phyloP scores from a whole-genome alignment of 2,113 vertebrate genomes.

The Elachura formosa region DNA sequence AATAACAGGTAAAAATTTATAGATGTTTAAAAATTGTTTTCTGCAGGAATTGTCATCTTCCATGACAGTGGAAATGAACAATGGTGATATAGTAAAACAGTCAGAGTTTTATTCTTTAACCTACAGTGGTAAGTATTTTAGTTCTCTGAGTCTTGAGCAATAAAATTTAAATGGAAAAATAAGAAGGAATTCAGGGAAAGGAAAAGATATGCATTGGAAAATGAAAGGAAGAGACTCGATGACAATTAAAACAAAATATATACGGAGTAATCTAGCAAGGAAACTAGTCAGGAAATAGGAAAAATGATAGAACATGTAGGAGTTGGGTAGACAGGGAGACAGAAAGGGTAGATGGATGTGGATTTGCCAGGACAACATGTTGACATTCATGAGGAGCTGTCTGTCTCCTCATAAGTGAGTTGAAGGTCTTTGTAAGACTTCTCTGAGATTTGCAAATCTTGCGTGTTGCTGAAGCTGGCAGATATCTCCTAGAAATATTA shows the following conservation, averaged over 20 bases:
- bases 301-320: background rate
- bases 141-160: background rate
- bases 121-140: background rate
- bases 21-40: background rate
- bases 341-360: background rate
- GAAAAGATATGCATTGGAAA: background rate
- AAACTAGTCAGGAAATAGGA: background rate
- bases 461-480: background rate
- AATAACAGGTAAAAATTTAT: background rate
- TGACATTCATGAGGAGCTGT: rapidly evolving
- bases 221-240: background rate
- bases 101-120: background rate
- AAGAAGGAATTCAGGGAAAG: background rate
- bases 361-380: background rate
- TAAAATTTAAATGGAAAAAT: background rate
- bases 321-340: background rate
- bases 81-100: background rate
- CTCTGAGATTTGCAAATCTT: background rate
- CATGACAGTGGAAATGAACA: background rate
- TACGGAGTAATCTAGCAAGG: background rate
- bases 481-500: background rate
- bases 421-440: background rate
- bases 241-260: background rate
- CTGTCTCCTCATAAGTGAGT: background rate
- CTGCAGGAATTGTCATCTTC: background rate